Conservation (phyloP, 2,888 invertebrate genomes). For the Psococerastis gibbosa region DNA sequence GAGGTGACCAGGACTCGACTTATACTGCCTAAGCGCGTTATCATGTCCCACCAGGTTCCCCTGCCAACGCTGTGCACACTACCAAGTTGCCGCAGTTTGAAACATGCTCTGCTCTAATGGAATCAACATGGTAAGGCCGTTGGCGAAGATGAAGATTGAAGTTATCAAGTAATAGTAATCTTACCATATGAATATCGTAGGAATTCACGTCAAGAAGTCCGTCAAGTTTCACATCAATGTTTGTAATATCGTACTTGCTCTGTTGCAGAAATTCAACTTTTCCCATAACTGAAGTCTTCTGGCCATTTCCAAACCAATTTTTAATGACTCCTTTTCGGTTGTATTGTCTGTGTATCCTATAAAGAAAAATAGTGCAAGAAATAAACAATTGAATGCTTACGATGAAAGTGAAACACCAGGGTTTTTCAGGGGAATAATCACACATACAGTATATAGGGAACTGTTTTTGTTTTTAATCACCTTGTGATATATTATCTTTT, state of each 20-base stretch:
- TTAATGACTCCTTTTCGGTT: slow-evolving; percentile 66
- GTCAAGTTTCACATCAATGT: slow-evolving; percentile 55
- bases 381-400: neutral
- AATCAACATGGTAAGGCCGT: too few relatives aligned
- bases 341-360: slow-evolving; percentile 51
- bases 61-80: too few relatives aligned
- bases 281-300: slow-evolving; percentile 41
- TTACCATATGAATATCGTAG: slow-evolving; percentile 70
- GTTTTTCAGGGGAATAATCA: neutral
- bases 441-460: too few relatives aligned
- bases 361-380: slow-evolving; percentile 18
- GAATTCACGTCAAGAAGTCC: slow-evolving; percentile 46
- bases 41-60: too few relatives aligned
- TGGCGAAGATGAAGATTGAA: too few relatives aligned
- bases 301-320: slow-evolving; percentile 76
- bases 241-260: slow-evolving; percentile 65
- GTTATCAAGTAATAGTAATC: too few relatives aligned
- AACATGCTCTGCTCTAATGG: too few relatives aligned
- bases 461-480: too few relatives aligned
- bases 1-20: too few relatives aligned
- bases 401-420: neutral
- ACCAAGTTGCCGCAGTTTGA: too few relatives aligned
- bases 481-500: too few relatives aligned
- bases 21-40: too few relatives aligned
- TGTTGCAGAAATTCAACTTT: slow-evolving; percentile 69